A percentile compares a stretch with the other conserved stretches of the same genome.
These are phyloP conservation scores for Saccostrea glomerata DNA, from an alignment of 1,140 invertebrate genomes.

Conservation along the genomic window DNA sequence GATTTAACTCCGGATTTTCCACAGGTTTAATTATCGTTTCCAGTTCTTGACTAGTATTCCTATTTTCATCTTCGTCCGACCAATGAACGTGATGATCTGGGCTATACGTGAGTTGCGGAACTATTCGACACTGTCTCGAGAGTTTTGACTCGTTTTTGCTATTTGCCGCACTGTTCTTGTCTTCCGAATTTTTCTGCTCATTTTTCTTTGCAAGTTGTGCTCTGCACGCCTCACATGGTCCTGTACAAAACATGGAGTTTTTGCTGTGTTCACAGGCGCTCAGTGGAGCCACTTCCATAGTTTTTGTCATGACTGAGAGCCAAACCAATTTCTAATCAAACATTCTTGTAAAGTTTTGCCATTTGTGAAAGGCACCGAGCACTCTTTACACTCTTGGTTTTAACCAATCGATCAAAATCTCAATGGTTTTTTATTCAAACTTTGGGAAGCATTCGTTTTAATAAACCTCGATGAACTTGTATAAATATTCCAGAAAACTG, in stretches of 20 bases:
- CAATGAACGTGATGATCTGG: constrained; percentile 6
- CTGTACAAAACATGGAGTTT: constrained; percentile 11
- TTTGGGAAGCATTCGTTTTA: neutral
- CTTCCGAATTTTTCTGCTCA: neutral
- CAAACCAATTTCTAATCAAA: neutral
- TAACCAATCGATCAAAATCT: neutral
- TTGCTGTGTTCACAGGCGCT: constrained; percentile 30
- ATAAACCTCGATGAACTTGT: neutral
- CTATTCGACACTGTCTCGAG: neutral
- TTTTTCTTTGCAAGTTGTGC: neutral
- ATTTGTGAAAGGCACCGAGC: neutral
- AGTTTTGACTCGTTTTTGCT: neutral
- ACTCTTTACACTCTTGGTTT: neutral
- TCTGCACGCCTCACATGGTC: constrained; percentile 9
- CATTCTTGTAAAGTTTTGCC: neutral
- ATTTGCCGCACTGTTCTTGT: neutral
- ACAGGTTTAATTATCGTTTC: constrained; percentile 17
- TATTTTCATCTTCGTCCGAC: neutral
- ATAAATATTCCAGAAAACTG: neutral
- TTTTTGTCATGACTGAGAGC: constrained; percentile 1
- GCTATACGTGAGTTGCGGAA: neutral
- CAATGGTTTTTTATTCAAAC: neutral
- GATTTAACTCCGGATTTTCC: neutral
- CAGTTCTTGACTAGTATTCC: constrained; percentile 5
- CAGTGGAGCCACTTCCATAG: neutral